Conservation (phyloP, 2,888 invertebrate species). For the Philopedon plagiatum region DNA sequence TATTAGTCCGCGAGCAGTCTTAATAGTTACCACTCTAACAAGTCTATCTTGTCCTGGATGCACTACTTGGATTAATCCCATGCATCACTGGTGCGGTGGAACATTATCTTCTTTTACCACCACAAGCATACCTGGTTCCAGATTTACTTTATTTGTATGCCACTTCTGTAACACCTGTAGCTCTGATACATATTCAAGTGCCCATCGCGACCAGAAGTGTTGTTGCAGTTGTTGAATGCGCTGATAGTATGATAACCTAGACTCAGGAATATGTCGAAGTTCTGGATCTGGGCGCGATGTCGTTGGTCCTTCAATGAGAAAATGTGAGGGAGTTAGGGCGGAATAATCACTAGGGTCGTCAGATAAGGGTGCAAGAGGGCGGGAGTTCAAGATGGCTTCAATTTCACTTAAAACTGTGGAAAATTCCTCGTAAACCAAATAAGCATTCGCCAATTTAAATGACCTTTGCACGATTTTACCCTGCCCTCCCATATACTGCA, state of each 20-base stretch:
- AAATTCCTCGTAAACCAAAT: constrained; percentile 11
- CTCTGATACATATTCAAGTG: not conserved
- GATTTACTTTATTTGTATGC: too few relatives aligned
- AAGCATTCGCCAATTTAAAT: constrained; percentile 17
- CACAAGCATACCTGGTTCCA: too few relatives aligned
- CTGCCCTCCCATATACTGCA: constrained; percentile 60
- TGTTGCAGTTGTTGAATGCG: constrained; percentile 50
- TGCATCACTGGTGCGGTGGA: too few relatives aligned
- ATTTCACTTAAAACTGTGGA: constrained; percentile 18
- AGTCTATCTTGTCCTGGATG: too few relatives aligned
- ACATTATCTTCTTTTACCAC: too few relatives aligned
- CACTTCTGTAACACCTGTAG: too few relatives aligned
- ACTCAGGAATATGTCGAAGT: constrained; percentile 29
- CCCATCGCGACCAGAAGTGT: constrained; percentile 52
- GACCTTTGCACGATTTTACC: constrained; percentile 50
- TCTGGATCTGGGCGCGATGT: constrained; percentile 45
- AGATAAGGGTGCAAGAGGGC: constrained; percentile 54
- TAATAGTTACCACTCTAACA: too few relatives aligned
- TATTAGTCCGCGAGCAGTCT: too few relatives aligned
- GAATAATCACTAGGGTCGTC: constrained; percentile 53
- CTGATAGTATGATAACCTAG: constrained; percentile 52
- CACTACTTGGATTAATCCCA: too few relatives aligned
- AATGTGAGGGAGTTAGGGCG: constrained; percentile 56
- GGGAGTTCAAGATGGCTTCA: too few relatives aligned
- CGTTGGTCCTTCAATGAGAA: too few relatives aligned